These are phyloP conservation scores for Engystomops pustulosus DNA, from an alignment of 2,113 vertebrate genomes.

Conservation along the genomic window DNA sequence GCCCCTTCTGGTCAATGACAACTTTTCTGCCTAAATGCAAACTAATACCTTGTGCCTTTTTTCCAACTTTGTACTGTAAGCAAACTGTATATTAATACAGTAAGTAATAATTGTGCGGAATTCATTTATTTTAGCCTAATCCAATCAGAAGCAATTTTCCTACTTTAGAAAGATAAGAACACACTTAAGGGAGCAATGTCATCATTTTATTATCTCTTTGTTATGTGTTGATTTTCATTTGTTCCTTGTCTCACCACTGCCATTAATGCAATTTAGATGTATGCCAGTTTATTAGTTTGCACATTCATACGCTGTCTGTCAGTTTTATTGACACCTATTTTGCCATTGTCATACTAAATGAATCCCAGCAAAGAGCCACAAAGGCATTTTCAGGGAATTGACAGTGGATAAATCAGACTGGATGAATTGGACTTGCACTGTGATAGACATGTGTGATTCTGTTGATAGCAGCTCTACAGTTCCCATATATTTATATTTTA, in stretches of 20 bases:
- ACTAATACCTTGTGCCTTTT: not conserved
- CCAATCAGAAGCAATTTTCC: not conserved
- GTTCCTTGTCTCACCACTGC: not conserved
- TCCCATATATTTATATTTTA: not conserved
- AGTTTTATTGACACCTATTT: slow-evolving; percentile 19
- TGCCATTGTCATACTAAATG: slow-evolving; percentile 21
- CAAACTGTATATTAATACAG: not conserved
- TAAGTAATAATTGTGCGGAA: not conserved
- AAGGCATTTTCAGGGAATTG: slow-evolving; percentile 27
- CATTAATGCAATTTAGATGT: slow-evolving; percentile 17
- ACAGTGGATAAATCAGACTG: slow-evolving; percentile 13
- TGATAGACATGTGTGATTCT: not conserved
- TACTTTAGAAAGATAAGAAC: slow-evolving; percentile 1
- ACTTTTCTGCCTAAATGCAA: not conserved
- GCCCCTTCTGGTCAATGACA: not conserved
- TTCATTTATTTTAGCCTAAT: slow-evolving; percentile 27
- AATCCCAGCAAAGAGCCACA: not conserved
- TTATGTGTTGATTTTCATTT: slow-evolving; percentile 13
- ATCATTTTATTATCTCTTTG: not conserved
- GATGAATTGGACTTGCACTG: slow-evolving; percentile 10
- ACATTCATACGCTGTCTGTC: slow-evolving; percentile 27
- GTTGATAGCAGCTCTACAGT: not conserved
- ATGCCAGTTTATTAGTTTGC: slow-evolving; percentile 10
- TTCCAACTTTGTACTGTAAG: not conserved
- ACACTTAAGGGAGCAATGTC: not conserved